phyloP scores from a whole-genome alignment of 2,888 invertebrate genomes.

The Plagiodera versicolora region DNA sequence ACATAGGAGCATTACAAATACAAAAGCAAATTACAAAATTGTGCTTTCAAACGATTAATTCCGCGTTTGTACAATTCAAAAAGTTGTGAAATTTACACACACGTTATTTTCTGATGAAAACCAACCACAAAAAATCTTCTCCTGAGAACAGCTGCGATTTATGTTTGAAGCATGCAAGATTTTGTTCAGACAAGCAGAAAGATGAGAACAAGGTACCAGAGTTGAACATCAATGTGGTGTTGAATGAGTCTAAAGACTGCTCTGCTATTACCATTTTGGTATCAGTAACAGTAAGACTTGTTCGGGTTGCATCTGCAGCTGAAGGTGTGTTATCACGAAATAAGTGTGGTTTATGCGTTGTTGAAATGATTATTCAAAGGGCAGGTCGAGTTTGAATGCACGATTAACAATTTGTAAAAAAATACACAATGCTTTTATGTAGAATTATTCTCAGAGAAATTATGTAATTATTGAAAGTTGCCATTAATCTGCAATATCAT shows the following conservation, averaged over 20 bases:
- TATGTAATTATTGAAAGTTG: no score
- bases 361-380: not conserved
- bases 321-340: constrained; percentile 14
- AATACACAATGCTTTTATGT: not conserved
- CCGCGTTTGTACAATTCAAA: not conserved
- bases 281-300: constrained; percentile 20
- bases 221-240: not conserved
- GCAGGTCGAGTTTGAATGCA: constrained; percentile 1
- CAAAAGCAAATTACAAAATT: not conserved
- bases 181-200: constrained; percentile 21
- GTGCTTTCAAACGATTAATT: constrained; percentile 4
- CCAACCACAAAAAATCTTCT: not conserved
- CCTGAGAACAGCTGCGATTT: not conserved
- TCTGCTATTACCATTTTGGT: constrained; percentile 17
- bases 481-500: not conserved
- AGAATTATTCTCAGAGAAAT: not conserved
- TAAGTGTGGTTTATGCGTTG: not conserved
- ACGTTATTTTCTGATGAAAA: constrained; percentile 10
- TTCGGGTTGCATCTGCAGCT: not conserved
- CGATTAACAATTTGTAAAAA: not conserved
- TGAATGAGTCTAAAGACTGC: constrained; percentile 20
- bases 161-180: constrained; percentile 28
- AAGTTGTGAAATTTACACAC: not conserved
- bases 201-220: not conserved
- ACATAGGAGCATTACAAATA: not conserved